Percentiles rank a stretch among this genome's conserved stretches.
Conservation (phyloP, 2,113 vertebrate species). For the Hydropotes inermis region DNA sequence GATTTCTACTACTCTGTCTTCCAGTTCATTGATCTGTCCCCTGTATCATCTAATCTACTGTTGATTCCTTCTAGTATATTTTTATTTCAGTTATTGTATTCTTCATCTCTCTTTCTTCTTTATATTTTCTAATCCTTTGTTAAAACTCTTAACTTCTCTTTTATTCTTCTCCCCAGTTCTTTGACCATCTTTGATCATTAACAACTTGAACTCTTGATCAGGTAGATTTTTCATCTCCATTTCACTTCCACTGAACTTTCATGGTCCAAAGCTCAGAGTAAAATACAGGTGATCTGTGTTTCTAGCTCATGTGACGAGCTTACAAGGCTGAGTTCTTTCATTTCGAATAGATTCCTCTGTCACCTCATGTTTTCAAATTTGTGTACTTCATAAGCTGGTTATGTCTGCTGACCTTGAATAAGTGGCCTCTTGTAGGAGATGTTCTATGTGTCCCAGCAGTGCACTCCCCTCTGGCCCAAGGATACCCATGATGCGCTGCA, state of each 20-base stretch:
- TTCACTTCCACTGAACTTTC: neutral
- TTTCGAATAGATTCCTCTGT: neutral
- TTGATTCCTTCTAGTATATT: neutral
- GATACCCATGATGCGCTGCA: no score
- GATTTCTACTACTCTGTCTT: no score
- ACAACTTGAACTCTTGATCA: neutral
- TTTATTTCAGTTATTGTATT: neutral
- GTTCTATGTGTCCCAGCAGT: no score
- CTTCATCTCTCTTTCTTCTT: neutral
- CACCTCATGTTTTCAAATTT: neutral
- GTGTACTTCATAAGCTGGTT: neutral
- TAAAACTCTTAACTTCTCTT: neutral
- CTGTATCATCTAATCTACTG: neutral
- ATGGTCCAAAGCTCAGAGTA: neutral
- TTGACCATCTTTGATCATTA: neutral
- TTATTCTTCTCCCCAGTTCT: neutral
- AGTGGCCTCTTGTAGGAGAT: neutral
- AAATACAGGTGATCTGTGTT: neutral
- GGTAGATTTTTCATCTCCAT: neutral
- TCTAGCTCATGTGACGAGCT: neutral
- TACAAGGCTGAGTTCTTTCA: neutral
- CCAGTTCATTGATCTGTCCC: no score
- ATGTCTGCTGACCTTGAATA: neutral
- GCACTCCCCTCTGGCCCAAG: no score
- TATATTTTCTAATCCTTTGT: neutral